Evolutionary conservation across 2,888 invertebrate species (phyloP).

Genomic region (Lobophora halterata): DNA sequence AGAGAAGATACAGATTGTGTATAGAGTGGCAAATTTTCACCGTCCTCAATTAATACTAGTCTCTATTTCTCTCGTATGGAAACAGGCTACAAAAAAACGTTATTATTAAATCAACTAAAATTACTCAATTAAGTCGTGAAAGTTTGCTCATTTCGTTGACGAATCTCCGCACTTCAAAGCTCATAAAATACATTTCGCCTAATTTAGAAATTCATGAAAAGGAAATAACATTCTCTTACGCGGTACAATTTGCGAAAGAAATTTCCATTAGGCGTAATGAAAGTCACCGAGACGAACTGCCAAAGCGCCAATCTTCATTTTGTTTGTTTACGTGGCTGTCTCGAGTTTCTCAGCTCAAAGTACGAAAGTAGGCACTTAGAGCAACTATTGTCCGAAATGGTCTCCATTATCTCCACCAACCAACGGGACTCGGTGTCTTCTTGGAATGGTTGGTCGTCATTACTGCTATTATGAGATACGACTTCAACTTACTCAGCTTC

Average conservation of each 20-base stretch:
- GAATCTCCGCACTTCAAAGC: no score
- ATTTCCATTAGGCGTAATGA: conserved; percentile 7
- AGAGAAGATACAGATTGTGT: no score
- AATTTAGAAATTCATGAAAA: no score
- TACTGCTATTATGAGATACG: conserved; percentile 7
- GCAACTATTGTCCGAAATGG: conserved; percentile 17
- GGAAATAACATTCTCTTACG: conserved; percentile 3
- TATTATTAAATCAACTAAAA: no score
- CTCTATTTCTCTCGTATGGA: no score
- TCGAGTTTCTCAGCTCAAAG: conserved; percentile 9
- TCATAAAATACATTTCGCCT: no score
- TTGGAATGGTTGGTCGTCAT: conserved; percentile 8
- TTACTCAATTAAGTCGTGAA: no score
- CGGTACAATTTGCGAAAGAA: conserved; percentile 6
- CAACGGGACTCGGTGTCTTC: conserved; percentile 15
- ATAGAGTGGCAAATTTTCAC: no score
- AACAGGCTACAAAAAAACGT: no score
- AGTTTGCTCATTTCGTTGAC: no score
- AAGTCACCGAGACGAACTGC: conserved; percentile 7
- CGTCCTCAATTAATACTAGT: no score
- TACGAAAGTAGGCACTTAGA: conserved; percentile 8
- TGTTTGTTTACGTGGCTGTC: conserved; percentile 5
- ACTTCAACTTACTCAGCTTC: not conserved
- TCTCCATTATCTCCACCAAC: conserved; percentile 19
- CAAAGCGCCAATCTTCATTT: conserved; percentile 17